Evolutionary conservation across 2,113 vertebrate species (phyloP).

Genomic region (Lichenostomus cassidix): DNA sequence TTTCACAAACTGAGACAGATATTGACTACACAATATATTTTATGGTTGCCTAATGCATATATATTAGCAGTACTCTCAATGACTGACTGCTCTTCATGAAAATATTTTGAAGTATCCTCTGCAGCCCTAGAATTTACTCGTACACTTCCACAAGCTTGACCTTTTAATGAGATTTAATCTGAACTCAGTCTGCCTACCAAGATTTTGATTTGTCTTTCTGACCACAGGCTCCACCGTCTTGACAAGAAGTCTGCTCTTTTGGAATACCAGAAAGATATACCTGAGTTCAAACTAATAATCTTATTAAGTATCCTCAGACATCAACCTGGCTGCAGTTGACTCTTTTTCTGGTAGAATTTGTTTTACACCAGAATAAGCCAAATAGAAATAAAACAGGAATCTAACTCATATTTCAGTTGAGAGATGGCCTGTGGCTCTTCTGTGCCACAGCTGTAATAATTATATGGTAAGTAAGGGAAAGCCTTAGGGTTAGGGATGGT

Average conservation of each 20-base stretch:
- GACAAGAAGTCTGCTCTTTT: not conserved
- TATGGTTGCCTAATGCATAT: not conserved
- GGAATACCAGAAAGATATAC: not conserved
- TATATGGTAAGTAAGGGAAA: not conserved
- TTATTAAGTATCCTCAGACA: not conserved
- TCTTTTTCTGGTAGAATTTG: not conserved
- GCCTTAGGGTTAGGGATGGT: not conserved
- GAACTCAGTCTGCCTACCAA: not conserved
- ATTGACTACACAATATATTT: not conserved
- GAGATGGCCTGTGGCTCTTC: not conserved
- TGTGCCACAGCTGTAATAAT: not conserved
- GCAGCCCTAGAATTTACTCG: not conserved
- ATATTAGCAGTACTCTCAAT: not conserved
- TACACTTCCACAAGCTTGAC: not conserved
- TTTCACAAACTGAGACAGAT: not conserved
- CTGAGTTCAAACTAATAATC: not conserved
- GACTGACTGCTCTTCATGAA: not conserved
- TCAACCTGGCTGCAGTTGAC: not conserved
- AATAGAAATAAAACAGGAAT: not conserved
- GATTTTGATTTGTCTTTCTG: too few species aligned
- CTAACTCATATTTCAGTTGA: not conserved
- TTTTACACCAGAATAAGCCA: not conserved
- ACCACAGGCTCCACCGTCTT: too few species aligned
- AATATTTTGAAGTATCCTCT: not conserved
- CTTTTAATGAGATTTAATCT: not conserved